Percentiles rank a stretch among this genome's conserved stretches.
phyloP scores from a whole-genome alignment of 2,888 invertebrate species.

The Campoletis raptor region DNA sequence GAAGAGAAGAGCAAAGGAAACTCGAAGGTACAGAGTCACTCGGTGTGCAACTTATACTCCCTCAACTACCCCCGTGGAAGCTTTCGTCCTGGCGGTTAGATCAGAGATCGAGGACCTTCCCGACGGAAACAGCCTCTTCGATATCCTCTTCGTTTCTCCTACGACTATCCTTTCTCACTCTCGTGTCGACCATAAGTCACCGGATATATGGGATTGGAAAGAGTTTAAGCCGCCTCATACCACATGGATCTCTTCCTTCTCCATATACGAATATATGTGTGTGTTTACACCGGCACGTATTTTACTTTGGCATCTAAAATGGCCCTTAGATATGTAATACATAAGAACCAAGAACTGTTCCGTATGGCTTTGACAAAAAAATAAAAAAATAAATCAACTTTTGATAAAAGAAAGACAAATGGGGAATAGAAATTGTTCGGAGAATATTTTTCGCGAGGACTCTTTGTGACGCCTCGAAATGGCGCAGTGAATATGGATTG shows the following conservation, averaged over 20 bases:
- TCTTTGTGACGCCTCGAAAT: constrained; percentile 23
- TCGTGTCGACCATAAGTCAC: constrained; percentile 75
- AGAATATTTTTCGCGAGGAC: constrained; percentile 18
- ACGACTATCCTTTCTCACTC: constrained; percentile 54
- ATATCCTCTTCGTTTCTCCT: constrained; percentile 29
- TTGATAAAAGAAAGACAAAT: constrained; percentile 38
- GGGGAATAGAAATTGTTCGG: constrained; percentile 18
- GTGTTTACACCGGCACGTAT: constrained; percentile 25
- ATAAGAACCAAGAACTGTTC: constrained; percentile 34
- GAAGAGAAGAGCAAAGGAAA: constrained; percentile 1
- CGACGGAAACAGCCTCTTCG: constrained; percentile 60
- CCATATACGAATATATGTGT: background rate
- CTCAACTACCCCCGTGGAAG: constrained; percentile 29
- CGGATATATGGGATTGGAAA: constrained; percentile 75
- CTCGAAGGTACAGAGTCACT: constrained; percentile 22
- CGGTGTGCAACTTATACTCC: constrained; percentile 18
- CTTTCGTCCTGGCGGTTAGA: constrained; percentile 44
- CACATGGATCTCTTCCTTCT: constrained; percentile 15
- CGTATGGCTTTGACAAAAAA: constrained; percentile 21
- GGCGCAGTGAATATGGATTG: background rate
- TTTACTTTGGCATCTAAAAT: constrained; percentile 22
- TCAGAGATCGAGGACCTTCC: constrained; percentile 66
- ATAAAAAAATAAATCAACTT: constrained; percentile 25
- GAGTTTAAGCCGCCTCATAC: constrained; percentile 70
- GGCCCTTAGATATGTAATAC: constrained; percentile 34